phyloP scores from a whole-genome alignment of 2,113 vertebrate genomes.

The Charadrius vociferus region DNA sequence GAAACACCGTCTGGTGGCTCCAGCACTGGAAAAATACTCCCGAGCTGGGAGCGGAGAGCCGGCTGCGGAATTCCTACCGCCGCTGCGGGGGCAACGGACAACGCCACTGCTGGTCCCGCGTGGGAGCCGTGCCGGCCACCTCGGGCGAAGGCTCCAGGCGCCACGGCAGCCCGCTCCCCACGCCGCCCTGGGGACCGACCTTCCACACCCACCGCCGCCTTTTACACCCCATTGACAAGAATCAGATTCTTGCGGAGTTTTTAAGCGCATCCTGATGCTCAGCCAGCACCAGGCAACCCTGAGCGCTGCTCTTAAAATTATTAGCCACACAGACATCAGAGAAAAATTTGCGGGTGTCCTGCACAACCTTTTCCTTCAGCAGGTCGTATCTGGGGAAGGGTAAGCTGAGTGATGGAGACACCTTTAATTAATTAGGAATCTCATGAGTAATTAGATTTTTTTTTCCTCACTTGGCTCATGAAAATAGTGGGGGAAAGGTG shows the following conservation, averaged over 20 bases:
- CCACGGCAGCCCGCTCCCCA: neutral
- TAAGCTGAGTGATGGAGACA: neutral
- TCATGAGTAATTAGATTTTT: neutral
- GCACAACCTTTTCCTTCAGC: too few species aligned
- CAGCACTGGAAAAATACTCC: neutral
- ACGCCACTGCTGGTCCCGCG: neutral
- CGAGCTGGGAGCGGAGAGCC: neutral
- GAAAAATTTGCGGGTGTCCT: neutral
- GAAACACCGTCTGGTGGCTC: neutral
- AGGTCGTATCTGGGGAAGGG: neutral
- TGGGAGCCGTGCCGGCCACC: too few species aligned
- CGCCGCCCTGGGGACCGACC: neutral
- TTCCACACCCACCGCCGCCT: neutral
- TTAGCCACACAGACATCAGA: neutral
- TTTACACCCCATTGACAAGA: too few species aligned
- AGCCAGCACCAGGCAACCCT: neutral
- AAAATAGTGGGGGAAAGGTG: neutral
- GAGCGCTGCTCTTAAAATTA: neutral
- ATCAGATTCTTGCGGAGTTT: neutral
- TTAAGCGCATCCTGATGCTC: neutral
- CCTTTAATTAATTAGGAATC: neutral
- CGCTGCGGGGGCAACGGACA: neutral
- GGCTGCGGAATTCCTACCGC: neutral
- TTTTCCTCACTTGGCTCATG: neutral
- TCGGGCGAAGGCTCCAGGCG: neutral